Percentiles rank a stretch among this genome's conserved stretches.
These are phyloP conservation scores for Machimus rusticus DNA, from an alignment of 2,888 invertebrate species.

Conservation along the genomic window DNA sequence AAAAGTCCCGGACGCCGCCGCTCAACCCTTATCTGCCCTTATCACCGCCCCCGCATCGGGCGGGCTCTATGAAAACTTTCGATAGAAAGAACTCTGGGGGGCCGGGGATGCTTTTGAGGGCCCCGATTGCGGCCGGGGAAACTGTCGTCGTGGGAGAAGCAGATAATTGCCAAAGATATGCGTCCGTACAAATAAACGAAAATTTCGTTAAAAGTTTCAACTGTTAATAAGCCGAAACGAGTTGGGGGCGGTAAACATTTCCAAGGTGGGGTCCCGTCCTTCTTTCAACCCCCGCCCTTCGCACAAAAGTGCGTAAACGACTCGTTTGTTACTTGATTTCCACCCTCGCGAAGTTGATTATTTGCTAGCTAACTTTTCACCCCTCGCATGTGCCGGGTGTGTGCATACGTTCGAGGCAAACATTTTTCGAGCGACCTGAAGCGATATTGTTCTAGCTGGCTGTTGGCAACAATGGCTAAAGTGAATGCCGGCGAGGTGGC, in stretches of 20 bases:
- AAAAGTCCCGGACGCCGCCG: background rate
- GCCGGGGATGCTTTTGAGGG: background rate
- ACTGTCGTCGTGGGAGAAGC: background rate
- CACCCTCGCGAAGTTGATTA: background rate
- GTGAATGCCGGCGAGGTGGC: background rate
- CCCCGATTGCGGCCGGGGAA: background rate
- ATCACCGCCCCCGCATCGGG: background rate
- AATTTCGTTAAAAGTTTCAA: conserved; percentile 3
- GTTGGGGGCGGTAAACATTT: background rate
- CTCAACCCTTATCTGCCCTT: background rate
- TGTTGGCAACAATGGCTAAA: background rate
- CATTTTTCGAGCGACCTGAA: background rate
- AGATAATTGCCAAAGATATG: conserved; percentile 33
- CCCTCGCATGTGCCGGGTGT: background rate
- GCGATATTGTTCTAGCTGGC: background rate
- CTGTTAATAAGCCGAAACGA: conserved; percentile 20
- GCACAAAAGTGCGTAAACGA: background rate
- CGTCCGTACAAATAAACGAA: conserved; percentile 11
- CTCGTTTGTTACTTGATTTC: background rate
- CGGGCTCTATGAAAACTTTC: background rate
- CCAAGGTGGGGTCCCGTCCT: background rate
- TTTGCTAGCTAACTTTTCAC: background rate
- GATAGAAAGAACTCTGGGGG: background rate
- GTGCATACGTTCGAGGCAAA: background rate
- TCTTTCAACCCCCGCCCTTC: background rate